Evolutionary conservation across 2,888 invertebrate species (phyloP).

Genomic region (Callimorpha dominula): DNA sequence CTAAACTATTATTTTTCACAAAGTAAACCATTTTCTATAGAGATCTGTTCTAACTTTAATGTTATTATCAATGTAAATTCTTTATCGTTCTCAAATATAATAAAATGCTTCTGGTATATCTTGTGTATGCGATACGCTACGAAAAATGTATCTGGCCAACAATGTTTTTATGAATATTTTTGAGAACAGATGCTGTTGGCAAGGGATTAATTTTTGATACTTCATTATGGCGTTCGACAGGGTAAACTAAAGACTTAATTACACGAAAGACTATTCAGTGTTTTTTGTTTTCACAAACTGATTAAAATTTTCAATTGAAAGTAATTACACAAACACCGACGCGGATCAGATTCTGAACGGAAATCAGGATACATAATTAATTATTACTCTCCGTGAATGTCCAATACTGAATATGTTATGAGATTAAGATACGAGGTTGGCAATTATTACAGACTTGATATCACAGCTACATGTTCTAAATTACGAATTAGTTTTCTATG

Average conservation of each 20-base stretch:
- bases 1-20: no score
- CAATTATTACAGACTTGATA: background rate
- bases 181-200: conserved; percentile 30
- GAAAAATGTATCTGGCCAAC: background rate
- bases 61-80: no score
- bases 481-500: background rate
- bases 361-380: conserved; percentile 17
- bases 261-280: conserved; percentile 30
- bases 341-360: conserved; percentile 6
- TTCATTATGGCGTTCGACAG: conserved; percentile 44
- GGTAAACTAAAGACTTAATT: conserved; percentile 49
- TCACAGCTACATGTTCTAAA: background rate
- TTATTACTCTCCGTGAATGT: conserved; percentile 1
- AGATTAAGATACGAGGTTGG: conserved; percentile 8
- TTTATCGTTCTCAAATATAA: no score
- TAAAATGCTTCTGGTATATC: background rate
- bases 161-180: conserved; percentile 36
- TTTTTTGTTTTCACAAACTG: conserved; percentile 7
- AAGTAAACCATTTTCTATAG: no score
- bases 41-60: no score
- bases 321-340: conserved; percentile 18
- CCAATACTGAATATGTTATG: conserved; percentile 10
- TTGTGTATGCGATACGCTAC: background rate
- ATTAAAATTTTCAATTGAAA: conserved; percentile 17
- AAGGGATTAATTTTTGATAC: conserved; percentile 49